Evolutionary conservation across 2,888 invertebrate genomes (phyloP), one percentile per base, ranked within the genome.

Genomic region (Trichacis sp.): DNA sequence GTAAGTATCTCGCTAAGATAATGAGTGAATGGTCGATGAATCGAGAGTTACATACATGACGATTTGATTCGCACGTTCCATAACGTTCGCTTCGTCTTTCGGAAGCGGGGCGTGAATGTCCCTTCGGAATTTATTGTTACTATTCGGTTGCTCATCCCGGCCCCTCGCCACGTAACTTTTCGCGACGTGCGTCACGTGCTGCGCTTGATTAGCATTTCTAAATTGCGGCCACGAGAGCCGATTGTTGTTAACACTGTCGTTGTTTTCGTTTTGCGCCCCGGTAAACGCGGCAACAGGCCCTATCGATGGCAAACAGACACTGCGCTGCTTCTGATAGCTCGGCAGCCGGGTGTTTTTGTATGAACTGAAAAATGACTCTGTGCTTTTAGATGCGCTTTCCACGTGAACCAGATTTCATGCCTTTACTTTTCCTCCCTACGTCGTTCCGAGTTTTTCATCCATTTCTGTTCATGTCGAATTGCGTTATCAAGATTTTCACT

Each of bases 51-150:
- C 93, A 88, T 93, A 93, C 93, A 93, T 92, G 85, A 93, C 93
- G 85, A 93, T 93, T 86, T 93, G 93, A 88, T 92, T 92, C 85
- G 93, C 93, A 85, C 92, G 90, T 87, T 93, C 92, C 89, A 93
- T 91, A 78, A 92, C 93, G 85, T 91, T 91, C 77, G 91, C 90
- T 86, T 92, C 92, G 85, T 92, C 91, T 81, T 91, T 89, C 83
- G 87, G 87, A 85, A 89, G 85, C 72, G 82, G 81, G 71, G 78
- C 79, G 68, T 81, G 83, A 73, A 75, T 78, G 72, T 81, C 81
- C 73, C 80, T 79, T 72, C 80, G 81, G 77, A 82, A 77, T 79
- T 77, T 83, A 83, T 80, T 81, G 79, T 81, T 79, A 81, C 78
- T 79, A 80, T 80, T 77, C 71, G 81, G 77, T 74, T 79, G 82